Base-by-base conservation (phyloP, 2,797 vertebrate genomes). In the Pteropus rufus region DNA sequence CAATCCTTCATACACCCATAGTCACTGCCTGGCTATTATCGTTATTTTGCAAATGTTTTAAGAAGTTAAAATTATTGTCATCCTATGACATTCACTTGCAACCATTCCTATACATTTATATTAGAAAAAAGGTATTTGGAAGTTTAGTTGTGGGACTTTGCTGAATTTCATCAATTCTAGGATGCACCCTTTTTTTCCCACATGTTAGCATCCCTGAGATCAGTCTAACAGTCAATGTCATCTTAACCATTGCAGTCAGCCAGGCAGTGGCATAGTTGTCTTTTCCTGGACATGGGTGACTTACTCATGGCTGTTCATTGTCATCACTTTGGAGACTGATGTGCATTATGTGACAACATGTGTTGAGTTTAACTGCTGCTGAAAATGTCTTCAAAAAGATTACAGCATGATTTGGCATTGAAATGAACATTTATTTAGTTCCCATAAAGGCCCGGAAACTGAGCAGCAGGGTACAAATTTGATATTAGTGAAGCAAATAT, bases 401-500 rank as follows among this genome's bases (percentile, higher is more conserved):
- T 76, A 62, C 23, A 83, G 56, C 75, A 76, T 72, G 80, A 81
- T 95, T 73, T 72, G 84, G 88, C 84, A 92, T 56, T 79, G 31
- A 93, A 95, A 95, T 93, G 84, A 82, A 92, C 60, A 89, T 67
- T 89, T 92, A 93, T 0, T 95, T 52, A 86, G 12, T 91, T 94
- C 70, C 85, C 64, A 72, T 15, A 90, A 86, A 97, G 82, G 67
- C 52, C 77, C 3, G 23, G 80, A 93, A 84, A 86, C 70, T 52
- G 44, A 93, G n/a, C 49, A 70, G 88, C 58, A 58, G 88, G 41
- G 70, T 86, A n/a, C 88, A 92, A 67, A 95, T 92, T 54, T 94
- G 52, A 41, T 67, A 97, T 95, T 88, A 96, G 72, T 72, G 62
- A 85, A 95, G n/a, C 84, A 94, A 96, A 91, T 83, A 94, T 75